Base-by-base conservation (phyloP, 2,888 invertebrate genomes). In the Ophion obscuratus region DNA sequence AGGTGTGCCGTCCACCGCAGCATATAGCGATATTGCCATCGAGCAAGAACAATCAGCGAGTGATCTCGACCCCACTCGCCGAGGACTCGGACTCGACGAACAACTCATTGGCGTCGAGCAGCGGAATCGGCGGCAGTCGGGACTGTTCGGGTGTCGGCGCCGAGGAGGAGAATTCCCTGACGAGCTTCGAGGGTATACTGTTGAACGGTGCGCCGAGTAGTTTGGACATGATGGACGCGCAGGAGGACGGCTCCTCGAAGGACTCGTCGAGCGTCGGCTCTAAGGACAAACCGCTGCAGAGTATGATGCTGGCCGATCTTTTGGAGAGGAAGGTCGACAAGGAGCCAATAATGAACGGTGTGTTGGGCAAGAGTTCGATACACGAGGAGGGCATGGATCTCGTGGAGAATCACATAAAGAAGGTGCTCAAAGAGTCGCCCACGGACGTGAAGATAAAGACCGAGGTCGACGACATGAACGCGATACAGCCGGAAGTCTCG, bases 301-400 rank as follows among this genome's bases (percentile, higher is more conserved):
- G 91, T 47, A 92, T 94, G 92, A 97, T 98, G 97, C 95, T 98
- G 68, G 97, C 97, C 0, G 98, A 98, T 93, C 94, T 98, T 75
- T 94, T 98, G 4, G 98, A 98, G 92, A 96, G 97, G 91, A 97
- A 97, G 92, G 95, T 96, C 14, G 96, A 96, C 71, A 96, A 95
- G 83, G 96, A 96, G 78, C 95, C 95, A 0, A 93, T 96, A 64
- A 91, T 96, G 89, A 96, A 96, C 90, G 96, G 96, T 5, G 95
- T 95, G 27, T 90, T 95, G 59, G 95, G 95, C 6, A 95, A 95
- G 90, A 96, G 96, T 89, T 94, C 95, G 73, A 95, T 96, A 84
- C 95, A 95, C 86, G 96, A 96, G 64, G 95, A 95, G 89, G 95
- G 95, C 62, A 92, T 96, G 85, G 96, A 96, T 92, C 92, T 96